Evolutionary conservation across 2,888 invertebrate species (phyloP).

Genomic region (Drosophila dives): DNA sequence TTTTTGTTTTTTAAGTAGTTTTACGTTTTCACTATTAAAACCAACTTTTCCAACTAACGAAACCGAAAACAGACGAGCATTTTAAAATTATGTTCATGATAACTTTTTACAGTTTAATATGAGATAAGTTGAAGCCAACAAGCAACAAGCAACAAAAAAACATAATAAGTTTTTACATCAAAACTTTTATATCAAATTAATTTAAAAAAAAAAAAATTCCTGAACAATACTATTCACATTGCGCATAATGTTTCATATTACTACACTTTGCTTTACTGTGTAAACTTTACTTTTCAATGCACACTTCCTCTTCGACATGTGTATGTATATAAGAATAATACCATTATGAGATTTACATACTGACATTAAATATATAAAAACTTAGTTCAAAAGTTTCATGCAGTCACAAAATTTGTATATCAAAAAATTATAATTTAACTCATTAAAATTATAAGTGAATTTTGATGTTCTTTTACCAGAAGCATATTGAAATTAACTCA

Average conservation of each 20-base stretch:
- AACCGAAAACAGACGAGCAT: not conserved
- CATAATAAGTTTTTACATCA: slow-evolving; percentile 6
- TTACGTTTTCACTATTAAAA: not conserved
- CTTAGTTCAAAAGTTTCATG: not conserved
- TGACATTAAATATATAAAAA: not conserved
- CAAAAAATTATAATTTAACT: not conserved
- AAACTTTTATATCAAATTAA: slow-evolving; percentile 16
- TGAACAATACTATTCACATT: not conserved
- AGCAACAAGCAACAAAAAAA: not conserved
- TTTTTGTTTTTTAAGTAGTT: slow-evolving; percentile 5
- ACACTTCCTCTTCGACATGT: not conserved
- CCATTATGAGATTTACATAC: not conserved
- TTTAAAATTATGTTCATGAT: slow-evolving; percentile 5
- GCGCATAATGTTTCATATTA: not conserved
- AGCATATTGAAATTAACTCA: not conserved
- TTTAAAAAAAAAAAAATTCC: slow-evolving; percentile 1
- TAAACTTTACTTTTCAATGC: not conserved
- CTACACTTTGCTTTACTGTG: not conserved
- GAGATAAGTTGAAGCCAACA: not conserved
- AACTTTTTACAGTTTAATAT: slow-evolving; percentile 1
- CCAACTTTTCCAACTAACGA: slow-evolving; percentile 1
- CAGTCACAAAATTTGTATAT: not conserved
- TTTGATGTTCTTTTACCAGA: not conserved
- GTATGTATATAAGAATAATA: too few species aligned
- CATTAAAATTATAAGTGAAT: not conserved